Evolutionary conservation across 2,113 vertebrate species (phyloP), one percentile per base, ranked within the genome.

Genomic region (Sturnira hondurensis): DNA sequence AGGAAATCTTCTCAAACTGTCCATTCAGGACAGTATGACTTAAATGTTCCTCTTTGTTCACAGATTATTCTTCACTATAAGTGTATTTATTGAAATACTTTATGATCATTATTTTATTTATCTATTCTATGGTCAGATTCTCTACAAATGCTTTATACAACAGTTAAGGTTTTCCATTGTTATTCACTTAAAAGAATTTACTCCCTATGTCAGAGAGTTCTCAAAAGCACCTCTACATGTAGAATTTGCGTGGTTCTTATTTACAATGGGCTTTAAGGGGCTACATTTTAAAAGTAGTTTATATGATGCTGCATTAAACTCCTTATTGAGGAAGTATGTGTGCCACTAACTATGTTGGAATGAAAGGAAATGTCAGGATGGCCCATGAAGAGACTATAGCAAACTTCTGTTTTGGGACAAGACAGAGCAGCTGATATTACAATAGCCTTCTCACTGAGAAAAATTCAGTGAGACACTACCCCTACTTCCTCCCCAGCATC

Each of bases 401-500:
- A 65, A 54, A 50, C 5, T 81, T 91, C 74, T 61, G 3, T 31
- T 45, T 87, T 31, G 26, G 41, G 3, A 91, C 13, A 5, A 26
- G 31, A 82, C 13, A 65, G 13, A 45, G 10, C 4, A 63, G n/a
- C 26, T 33, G 1, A 5, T 50, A 33, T 26, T 84, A 80, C 2
- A 50, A 3, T 73, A 67, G 65, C 3, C 7, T 2, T 54, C 26
- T 77, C n/a, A 36, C 13, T 74, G 31, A 94, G 54, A 84, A 67
- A 94, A 71, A 58, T 2, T 81, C 67, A 31, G 58, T 54, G 5
- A 91, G 76, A 86, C 61, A 43, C 31, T 16, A 58, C 5, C 8
- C 17, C 5, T 3, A 15, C 2, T 19, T 16, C 2, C 5, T 4
- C 7, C 0, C 3, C 10, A 3, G 5, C 15, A 20, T 38, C 2